Base-by-base conservation (phyloP, 2,797 vertebrate species). In the Rhodeus uyekii region DNA sequence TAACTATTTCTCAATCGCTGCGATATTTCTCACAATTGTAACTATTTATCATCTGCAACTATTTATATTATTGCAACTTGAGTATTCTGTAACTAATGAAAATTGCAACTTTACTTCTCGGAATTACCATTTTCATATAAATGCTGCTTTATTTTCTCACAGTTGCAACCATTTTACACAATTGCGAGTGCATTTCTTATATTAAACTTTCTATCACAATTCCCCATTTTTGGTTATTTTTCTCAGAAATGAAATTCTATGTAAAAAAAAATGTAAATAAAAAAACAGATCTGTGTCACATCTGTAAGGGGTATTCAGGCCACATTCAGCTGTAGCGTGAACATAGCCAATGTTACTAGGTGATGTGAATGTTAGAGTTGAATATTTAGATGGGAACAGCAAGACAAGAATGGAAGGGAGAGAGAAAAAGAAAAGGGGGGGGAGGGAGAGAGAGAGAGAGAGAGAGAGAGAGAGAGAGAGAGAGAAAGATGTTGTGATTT, bases 331-430 rank as follows among this genome's bases (percentile, higher is more conserved):
- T 38, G 67, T 73, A 71, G 78, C 44, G 10, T 82, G 76, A 80
- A 76, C 46, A 24, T 58, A 76, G 84, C 78, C 69, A 78, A 80
- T 82, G 84, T 75, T 82, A 64, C 74, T 60, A 68, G 39, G 80
- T 82, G 84, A 85, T 83, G 81, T 74, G 79, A 85, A 81, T 44
- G 36, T 80, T 80, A 72, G 48, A 74, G 82, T 69, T 58, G 82
- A 78, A 85, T 84, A 87, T 84, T 80, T 80, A 71, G 83, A 88
- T 84, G 76, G 80, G 53, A 81, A 83, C 69, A 82, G 69, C 61
- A 60, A 77, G 74, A 85, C 78, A n/a, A 81, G 74, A 84, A 68
- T 76, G 8, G 85, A 84, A 38, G 55, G 55, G 71, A 60, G 78
- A 58, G 34, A 76, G 38, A 42, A 61, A 67, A 55, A 71, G 72